These are phyloP conservation scores for Copidosoma aretas DNA, from an alignment of 2,888 invertebrate genomes.

Conservation along the genomic window DNA sequence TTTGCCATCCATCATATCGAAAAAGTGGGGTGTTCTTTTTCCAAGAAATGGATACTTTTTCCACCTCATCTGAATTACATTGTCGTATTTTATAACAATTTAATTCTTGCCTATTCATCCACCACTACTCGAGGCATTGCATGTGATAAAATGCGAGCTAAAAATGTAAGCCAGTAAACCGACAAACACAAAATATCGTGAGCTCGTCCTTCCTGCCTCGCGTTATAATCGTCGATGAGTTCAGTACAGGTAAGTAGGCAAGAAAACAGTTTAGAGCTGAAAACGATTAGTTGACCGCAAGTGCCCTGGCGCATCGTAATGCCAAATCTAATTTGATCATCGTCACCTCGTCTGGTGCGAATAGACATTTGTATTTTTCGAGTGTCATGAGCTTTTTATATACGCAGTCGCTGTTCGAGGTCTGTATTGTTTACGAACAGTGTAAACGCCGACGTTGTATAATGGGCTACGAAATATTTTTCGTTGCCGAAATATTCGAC, in stretches of 20 bases:
- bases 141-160: too few species aligned
- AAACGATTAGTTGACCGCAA: conserved; percentile 27
- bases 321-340: conserved; percentile 37
- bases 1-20: too few species aligned
- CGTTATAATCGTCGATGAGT: conserved; percentile 26
- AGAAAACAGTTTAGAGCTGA: conserved; percentile 10
- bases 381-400: background rate
- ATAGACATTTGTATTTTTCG: conserved; percentile 8
- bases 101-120: too few species aligned
- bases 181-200: too few species aligned
- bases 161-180: too few species aligned
- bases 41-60: too few species aligned
- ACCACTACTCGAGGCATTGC: too few species aligned
- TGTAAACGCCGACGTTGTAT: background rate
- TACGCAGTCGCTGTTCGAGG: background rate
- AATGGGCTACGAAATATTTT: background rate
- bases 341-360: conserved; percentile 9
- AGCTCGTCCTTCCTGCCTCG: background rate
- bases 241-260: background rate
- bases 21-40: too few species aligned
- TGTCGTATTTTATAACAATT: too few species aligned
- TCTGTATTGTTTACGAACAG: background rate
- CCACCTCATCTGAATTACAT: too few species aligned
- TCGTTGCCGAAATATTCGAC: too few species aligned
- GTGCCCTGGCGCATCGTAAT: conserved; percentile 8